Evolutionary conservation across 2,888 invertebrate species (phyloP), one percentile per base, ranked within the genome.

Genomic region (Anoplius nigerrimus): DNA sequence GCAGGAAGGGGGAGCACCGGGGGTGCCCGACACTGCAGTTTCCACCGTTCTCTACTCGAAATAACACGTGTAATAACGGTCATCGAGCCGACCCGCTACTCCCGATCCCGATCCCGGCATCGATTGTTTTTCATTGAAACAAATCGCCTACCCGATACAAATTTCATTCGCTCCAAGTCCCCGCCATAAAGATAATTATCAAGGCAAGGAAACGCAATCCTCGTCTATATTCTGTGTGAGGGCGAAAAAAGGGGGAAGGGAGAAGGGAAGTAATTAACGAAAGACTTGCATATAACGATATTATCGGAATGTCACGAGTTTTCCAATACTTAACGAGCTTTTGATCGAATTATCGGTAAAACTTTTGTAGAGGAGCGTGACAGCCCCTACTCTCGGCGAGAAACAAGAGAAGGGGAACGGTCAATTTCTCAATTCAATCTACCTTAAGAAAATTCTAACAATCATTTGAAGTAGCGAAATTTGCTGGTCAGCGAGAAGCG

Each of bases 281-380:
- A n/a, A 75, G 69, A 65, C 62, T 67, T 58, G 63, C 64, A 43
- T 60, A 43, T 60, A 60, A 60, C 51, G 71, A 74, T 69, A 72
- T 74, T 75, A 75, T 76, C 72, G 71, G 69, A 57, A 69, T 63
- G 75, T 74, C 72, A 57, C 65, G 62, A 71, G 72, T 76, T 79
- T 76, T 72, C 60, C 75, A 66, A 74, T 74, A 72, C 66, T 69
- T 81, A 84, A 83, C 81, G 82, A 82, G 81, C 81, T 82, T 82
- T 82, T 83, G 79, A 84, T 84, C 76, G 77, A 76, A 80, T 84
- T 81, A 84, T 82, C 78, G 79, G 68, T 48, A 67, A 80, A 83
- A 80, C 74, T 82, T 83, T 58, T 46, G 52, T 53, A 64, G 71
- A 75, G 79, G 72, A 34, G 34, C 71, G 68, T 71, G 74, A 72